A percentile compares a stretch with the other conserved stretches of the same genome.
phyloP scores from a whole-genome alignment of 2,113 vertebrate species.

The Setophaga petechia region DNA sequence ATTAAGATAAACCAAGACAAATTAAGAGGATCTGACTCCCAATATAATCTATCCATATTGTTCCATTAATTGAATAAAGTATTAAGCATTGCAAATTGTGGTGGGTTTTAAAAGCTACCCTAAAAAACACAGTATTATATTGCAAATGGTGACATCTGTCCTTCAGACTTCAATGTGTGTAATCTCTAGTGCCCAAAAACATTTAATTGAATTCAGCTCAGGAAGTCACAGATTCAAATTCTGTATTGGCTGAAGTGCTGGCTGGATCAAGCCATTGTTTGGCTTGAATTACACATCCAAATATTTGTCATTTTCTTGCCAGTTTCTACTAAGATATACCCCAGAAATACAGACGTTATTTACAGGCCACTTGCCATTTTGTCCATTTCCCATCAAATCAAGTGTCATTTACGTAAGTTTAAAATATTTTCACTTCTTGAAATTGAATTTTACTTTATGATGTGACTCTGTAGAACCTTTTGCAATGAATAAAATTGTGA shows the following conservation, averaged over 20 bases:
- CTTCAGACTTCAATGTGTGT: neutral
- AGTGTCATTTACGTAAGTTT: neutral
- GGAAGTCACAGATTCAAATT: neutral
- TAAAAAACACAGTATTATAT: neutral
- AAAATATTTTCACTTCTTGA: neutral
- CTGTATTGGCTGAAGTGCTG: neutral
- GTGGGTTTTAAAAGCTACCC: neutral
- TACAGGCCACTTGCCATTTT: neutral
- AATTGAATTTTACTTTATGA: neutral
- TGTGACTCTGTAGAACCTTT: neutral
- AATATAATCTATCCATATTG: neutral
- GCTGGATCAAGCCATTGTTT: slow-evolving; percentile 7
- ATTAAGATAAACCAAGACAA: neutral
- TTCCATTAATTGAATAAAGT: neutral
- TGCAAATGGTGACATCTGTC: neutral
- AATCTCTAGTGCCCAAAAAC: neutral
- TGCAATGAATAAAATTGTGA: neutral
- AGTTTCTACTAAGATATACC: neutral
- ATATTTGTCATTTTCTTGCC: slow-evolving; percentile 30
- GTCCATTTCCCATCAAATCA: neutral
- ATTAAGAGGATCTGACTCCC: neutral
- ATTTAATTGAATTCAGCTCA: slow-evolving; percentile 17
- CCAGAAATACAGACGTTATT: neutral
- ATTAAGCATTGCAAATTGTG: neutral
- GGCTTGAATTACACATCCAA: neutral